A percentile compares a stretch with the other conserved stretches of the same genome.
phyloP scores from a whole-genome alignment of 92 coral and sea anemone species.

The Paragorgia papillata region DNA sequence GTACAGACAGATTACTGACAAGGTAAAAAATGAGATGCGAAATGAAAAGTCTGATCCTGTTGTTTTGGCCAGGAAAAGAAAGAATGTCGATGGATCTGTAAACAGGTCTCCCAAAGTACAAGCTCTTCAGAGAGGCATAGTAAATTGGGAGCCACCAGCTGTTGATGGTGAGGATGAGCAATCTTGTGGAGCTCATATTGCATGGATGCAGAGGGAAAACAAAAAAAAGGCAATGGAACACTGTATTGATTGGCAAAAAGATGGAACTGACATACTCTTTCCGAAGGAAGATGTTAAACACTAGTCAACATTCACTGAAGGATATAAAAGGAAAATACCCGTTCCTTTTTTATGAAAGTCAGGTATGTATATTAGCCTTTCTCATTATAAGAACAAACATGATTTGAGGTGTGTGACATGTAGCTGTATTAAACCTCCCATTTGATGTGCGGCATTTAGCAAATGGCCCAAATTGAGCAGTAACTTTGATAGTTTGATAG shows the following conservation, averaged over 20 bases:
- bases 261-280: too few relatives aligned
- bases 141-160: constrained; percentile 39
- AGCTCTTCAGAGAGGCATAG: constrained; percentile 35
- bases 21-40: constrained; percentile 41
- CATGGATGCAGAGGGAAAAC: constrained; percentile 40
- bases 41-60: constrained; percentile 30
- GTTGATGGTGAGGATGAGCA: constrained; percentile 37
- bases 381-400: too few relatives aligned
- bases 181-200: constrained; percentile 27
- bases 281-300: constrained; percentile 32
- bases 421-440: too few relatives aligned
- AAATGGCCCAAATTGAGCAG: too few relatives aligned
- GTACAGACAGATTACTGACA: constrained; percentile 36
- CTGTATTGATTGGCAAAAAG: constrained; percentile 14
- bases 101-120: constrained; percentile 27
- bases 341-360: constrained; percentile 25
- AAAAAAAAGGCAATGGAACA: constrained; percentile 25
- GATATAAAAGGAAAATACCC: constrained; percentile 29
- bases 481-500: too few relatives aligned
- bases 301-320: constrained; percentile 13
- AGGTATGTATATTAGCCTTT: constrained; percentile 31
- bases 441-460: too few relatives aligned
- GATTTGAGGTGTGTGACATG: too few relatives aligned
- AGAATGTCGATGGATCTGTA: constrained; percentile 33
- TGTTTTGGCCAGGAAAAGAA: constrained; percentile 41